These are phyloP conservation scores for Mormoops blainvillei DNA, from an alignment of 2,113 vertebrate species.

Conservation along the genomic window DNA sequence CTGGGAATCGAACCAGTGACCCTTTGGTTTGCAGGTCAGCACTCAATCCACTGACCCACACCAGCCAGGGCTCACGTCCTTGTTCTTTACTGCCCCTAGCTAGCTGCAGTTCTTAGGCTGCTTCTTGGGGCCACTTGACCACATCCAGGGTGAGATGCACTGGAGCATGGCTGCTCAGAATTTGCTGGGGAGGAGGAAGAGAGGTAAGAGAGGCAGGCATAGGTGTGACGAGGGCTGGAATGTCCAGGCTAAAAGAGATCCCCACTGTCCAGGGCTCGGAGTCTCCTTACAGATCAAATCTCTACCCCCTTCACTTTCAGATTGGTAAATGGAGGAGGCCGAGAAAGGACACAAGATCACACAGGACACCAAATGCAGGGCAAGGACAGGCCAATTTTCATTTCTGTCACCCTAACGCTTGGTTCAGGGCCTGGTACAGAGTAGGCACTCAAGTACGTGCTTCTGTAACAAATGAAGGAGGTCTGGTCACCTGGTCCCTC, in stretches of 20 bases:
- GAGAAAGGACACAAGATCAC: neutral
- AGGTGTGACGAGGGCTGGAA: neutral
- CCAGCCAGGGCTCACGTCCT: neutral
- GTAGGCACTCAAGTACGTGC: neutral
- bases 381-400: neutral
- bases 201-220: neutral
- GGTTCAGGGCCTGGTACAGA: neutral
- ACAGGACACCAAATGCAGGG: neutral
- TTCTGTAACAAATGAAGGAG: neutral
- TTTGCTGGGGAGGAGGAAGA: neutral
- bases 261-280: neutral
- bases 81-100: neutral
- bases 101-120: neutral
- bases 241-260: neutral
- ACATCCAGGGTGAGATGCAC: neutral
- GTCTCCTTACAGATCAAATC: neutral
- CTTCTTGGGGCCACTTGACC: neutral
- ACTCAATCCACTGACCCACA: too few species aligned
- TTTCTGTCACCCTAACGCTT: neutral
- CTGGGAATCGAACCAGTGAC: too few species aligned
- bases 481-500: neutral
- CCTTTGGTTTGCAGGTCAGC: too few species aligned
- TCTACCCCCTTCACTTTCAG: neutral
- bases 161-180: neutral
- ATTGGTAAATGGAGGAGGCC: neutral